Percentiles rank a stretch among this genome's conserved stretches.
phyloP scores from a whole-genome alignment of 2,888 invertebrate species.

The Pherbina coryleti region DNA sequence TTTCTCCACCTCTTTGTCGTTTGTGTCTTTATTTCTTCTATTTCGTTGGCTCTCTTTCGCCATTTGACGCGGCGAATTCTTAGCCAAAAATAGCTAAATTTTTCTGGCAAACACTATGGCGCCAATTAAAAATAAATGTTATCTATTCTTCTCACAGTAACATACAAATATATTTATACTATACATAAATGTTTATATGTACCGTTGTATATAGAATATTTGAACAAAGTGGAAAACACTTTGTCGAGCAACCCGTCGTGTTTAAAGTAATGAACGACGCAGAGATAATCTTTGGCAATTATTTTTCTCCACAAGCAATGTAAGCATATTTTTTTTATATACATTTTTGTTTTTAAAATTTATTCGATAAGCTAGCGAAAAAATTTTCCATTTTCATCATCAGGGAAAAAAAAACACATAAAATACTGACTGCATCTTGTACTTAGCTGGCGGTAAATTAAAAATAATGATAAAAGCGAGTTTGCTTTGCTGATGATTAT shows the following conservation, averaged over 20 bases:
- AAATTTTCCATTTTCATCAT: neutral
- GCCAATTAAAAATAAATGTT: constrained; percentile 37
- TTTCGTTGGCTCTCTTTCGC: neutral
- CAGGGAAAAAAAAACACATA: neutral
- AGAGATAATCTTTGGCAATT: constrained; percentile 16
- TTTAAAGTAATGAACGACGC: neutral
- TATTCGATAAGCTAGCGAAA: neutral
- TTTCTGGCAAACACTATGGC: constrained; percentile 30
- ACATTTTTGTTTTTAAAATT: neutral
- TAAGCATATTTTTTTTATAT: neutral
- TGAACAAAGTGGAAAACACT: constrained; percentile 1
- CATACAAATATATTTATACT: neutral
- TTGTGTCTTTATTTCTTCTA: neutral
- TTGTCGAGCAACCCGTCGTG: neutral
- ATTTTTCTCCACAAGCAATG: neutral
- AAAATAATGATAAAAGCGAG: neutral
- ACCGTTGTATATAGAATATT: neutral
- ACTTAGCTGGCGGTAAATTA: neutral
- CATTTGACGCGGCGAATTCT: constrained; percentile 8
- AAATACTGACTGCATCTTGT: neutral
- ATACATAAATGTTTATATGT: neutral
- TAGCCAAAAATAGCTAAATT: constrained; percentile 31
- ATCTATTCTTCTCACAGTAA: constrained; percentile 12
- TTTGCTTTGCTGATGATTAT: neutral
- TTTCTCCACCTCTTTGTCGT: constrained; percentile 1